Conservation (phyloP, 2,888 invertebrate species). For the Trichogramma evanescens region DNA sequence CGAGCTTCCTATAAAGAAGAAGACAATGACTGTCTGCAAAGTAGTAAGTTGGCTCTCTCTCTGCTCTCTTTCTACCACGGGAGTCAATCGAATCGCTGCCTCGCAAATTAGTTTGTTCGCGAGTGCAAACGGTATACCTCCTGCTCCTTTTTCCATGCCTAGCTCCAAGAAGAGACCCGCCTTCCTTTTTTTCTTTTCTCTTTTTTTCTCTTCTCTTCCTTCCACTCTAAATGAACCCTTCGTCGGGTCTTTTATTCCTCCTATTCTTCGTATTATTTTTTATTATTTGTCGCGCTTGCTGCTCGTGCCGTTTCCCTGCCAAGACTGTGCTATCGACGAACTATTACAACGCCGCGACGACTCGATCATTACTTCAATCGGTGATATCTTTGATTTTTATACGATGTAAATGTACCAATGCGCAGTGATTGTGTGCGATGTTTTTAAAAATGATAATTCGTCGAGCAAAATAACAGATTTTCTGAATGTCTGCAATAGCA, state of each 20-base stretch:
- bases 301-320: no score
- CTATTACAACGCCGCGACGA: no score
- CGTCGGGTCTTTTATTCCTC: background rate
- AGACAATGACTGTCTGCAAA: conserved; percentile 16
- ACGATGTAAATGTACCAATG: no score
- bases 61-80: background rate
- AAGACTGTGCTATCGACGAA: no score
- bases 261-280: background rate
- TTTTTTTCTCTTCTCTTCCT: background rate
- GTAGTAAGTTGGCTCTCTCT: conserved; percentile 19
- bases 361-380: no score
- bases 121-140: conserved; percentile 19
- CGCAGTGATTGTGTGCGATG: no score
- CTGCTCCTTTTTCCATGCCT: conserved; percentile 1
- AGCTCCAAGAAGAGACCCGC: background rate
- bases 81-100: conserved; percentile 25
- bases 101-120: conserved; percentile 28
- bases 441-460: no score
- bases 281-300: no score
- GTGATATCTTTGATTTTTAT: no score
- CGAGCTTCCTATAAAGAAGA: conserved; percentile 2
- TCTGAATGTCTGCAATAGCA: no score
- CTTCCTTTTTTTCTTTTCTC: conserved; percentile 2
- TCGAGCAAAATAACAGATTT: no score
- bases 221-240: no score